These are phyloP conservation scores for Planiliza haematocheilus DNA, from an alignment of 2,113 vertebrate species.

Conservation along the genomic window DNA sequence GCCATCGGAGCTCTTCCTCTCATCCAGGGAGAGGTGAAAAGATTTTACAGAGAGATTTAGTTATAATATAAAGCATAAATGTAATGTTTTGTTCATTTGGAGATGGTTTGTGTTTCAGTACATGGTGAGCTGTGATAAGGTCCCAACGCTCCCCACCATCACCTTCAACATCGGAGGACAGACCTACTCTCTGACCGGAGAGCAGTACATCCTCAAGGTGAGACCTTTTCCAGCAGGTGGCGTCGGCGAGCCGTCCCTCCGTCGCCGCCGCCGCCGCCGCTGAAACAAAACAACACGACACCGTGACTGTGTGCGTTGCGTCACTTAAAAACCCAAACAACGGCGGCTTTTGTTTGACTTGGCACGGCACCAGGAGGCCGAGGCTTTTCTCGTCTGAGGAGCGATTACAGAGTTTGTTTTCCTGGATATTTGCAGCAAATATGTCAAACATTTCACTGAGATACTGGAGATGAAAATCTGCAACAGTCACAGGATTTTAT, in stretches of 20 bases:
- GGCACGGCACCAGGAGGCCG: slow-evolving; percentile 2
- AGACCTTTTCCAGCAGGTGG: slow-evolving; percentile 60
- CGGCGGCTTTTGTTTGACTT: slow-evolving; percentile 39
- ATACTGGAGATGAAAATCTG: no score
- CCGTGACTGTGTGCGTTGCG: slow-evolving; percentile 5
- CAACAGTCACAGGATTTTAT: no score
- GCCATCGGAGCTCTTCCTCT: slow-evolving; percentile 93
- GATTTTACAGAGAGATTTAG: no score
- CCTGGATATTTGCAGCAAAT: no score
- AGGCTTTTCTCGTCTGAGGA: slow-evolving; percentile 58
- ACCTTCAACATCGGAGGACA: slow-evolving; percentile 83
- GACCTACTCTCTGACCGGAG: slow-evolving; percentile 82
- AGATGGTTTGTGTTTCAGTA: slow-evolving; percentile 88
- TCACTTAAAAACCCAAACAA: slow-evolving; percentile 43
- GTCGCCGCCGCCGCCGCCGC: slow-evolving; percentile 76
- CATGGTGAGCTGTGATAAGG: slow-evolving; percentile 90
- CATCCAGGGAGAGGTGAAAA: slow-evolving; percentile 92
- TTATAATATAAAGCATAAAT: no score
- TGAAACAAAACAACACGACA: slow-evolving; percentile 23
- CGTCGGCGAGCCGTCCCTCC: background rate
- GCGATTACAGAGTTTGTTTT: slow-evolving; percentile 12
- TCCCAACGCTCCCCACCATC: slow-evolving; percentile 87
- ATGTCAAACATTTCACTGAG: background rate
- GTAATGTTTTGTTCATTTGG: no score
- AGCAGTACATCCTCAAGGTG: slow-evolving; percentile 93